Conservation (phyloP, 2,888 invertebrate species). For the Zonitis immaculata region DNA sequence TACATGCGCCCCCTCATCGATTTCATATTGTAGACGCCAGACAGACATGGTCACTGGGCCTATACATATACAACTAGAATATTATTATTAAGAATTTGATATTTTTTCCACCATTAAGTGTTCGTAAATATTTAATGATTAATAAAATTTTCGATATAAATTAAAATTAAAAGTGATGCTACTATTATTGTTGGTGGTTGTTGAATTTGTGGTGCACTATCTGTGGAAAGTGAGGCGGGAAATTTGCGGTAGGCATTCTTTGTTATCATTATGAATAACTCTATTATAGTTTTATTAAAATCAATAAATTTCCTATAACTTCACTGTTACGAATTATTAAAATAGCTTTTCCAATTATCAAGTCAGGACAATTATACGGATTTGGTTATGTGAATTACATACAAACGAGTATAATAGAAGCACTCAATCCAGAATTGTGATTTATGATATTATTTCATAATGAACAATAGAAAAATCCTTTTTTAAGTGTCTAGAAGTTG, state of each 20-base stretch:
- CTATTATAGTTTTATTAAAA: constrained; percentile 2
- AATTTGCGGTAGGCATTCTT: constrained; percentile 21
- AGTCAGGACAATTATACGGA: no score
- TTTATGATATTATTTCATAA: not conserved
- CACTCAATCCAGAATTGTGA: not conserved
- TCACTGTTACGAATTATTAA: no score
- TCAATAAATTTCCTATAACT: no score
- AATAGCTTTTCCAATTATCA: no score
- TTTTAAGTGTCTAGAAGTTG: no score
- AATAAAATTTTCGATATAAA: constrained; percentile 2
- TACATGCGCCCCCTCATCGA: constrained; percentile 49
- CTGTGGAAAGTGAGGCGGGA: constrained; percentile 14
- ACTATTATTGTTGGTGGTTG: constrained; percentile 2
- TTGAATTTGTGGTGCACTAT: not conserved
- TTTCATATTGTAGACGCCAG: constrained; percentile 43
- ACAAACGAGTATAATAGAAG: not conserved
- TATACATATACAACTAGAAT: constrained; percentile 41
- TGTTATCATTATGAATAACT: constrained; percentile 15
- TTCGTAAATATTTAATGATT: not conserved
- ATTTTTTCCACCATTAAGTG: not conserved
- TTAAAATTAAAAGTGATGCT: constrained; percentile 11
- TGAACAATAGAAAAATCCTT: not conserved
- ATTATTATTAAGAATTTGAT: constrained; percentile 27
- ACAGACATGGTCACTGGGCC: constrained; percentile 43
- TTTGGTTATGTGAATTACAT: not conserved